phyloP scores from a whole-genome alignment of 2,888 invertebrate genomes.

The Antheraea yamamai region DNA sequence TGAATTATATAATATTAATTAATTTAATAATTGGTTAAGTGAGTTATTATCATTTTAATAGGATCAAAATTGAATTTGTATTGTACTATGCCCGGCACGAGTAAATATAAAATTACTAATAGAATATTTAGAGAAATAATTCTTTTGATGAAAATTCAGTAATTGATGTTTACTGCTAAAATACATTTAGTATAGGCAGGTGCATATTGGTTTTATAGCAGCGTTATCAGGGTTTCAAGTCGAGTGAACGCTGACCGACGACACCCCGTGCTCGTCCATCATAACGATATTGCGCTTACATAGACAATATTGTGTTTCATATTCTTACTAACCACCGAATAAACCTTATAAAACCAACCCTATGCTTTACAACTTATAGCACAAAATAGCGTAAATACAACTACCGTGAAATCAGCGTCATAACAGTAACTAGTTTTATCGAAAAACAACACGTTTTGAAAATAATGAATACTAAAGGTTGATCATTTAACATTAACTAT shows the following conservation, averaged over 20 bases:
- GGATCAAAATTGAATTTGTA: too few species aligned
- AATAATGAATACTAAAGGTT: not conserved
- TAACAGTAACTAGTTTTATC: not conserved
- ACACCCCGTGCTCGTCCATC: constrained; percentile 70
- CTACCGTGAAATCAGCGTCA: not conserved
- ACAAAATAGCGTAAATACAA: not conserved
- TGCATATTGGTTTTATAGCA: constrained; percentile 38
- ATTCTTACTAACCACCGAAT: constrained; percentile 40
- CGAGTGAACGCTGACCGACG: constrained; percentile 74
- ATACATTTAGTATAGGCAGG: constrained; percentile 31
- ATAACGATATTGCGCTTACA: constrained; percentile 79
- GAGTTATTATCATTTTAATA: too few species aligned
- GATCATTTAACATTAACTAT: too few species aligned
- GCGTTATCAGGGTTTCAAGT: constrained; percentile 73
- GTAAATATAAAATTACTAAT: not conserved
- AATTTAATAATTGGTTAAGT: too few species aligned
- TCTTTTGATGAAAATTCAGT: not conserved
- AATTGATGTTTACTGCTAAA: not conserved
- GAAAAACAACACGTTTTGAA: not conserved
- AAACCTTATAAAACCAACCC: not conserved
- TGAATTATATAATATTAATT: too few species aligned
- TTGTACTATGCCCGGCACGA: too few species aligned
- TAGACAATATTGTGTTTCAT: constrained; percentile 78
- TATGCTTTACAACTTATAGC: not conserved
- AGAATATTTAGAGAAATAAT: not conserved